phyloP scores from a whole-genome alignment of 23 tunicate species.

The Botrylloides violaceus region DNA sequence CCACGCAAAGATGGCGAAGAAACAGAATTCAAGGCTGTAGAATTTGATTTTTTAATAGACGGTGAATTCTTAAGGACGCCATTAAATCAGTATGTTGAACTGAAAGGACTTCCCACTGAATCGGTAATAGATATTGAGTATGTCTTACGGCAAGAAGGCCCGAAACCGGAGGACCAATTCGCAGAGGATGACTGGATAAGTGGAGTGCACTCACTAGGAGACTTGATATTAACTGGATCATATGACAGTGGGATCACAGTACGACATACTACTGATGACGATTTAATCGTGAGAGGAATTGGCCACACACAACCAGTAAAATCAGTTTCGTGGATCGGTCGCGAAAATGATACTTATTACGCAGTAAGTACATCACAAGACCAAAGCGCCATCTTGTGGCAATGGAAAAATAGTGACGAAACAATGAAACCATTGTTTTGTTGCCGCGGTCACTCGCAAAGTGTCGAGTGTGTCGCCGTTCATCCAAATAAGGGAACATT shows the following conservation, averaged over 20 bases:
- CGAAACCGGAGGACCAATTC: constrained; percentile 45
- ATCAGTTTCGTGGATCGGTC: constrained; percentile 38
- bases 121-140: constrained; percentile 66
- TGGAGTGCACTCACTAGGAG: constrained; percentile 32
- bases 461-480: constrained; percentile 62
- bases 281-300: constrained; percentile 11
- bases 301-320: constrained; percentile 87
- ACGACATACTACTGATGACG: constrained; percentile 36
- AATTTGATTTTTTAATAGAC: constrained; percentile 55
- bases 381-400: constrained; percentile 68
- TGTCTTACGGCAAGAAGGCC: constrained; percentile 47
- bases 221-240: constrained; percentile 58
- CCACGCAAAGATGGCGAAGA: constrained; percentile 17
- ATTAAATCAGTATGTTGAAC: constrained; percentile 32
- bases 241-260: constrained; percentile 60
- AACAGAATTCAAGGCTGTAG: neutral
- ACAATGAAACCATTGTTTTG: constrained; percentile 43
- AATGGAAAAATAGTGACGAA: constrained; percentile 5
- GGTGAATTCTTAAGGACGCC: constrained; percentile 63
- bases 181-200: constrained; percentile 80
- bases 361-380: constrained; percentile 60
- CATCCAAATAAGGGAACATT: constrained; percentile 24
- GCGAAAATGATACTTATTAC: neutral
- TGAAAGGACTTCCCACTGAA: constrained; percentile 67
- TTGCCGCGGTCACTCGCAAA: constrained; percentile 76